These are phyloP conservation scores for Crambe crambe DNA, from an alignment of 37 sponge, comb jelly and placozoan species.

Conservation along the genomic window DNA sequence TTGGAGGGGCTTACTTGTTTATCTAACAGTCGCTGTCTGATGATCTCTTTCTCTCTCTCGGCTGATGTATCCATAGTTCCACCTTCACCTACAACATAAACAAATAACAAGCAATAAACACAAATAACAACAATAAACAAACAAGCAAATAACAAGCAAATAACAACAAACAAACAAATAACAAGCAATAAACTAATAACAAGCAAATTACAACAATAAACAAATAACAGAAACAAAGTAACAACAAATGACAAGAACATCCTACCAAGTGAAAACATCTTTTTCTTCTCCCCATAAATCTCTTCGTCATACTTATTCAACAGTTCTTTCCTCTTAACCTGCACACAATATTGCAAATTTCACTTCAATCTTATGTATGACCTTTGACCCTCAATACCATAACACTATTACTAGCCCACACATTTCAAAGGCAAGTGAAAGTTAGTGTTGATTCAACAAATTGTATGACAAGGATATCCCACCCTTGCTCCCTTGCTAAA, in stretches of 20 bases:
- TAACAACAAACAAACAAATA: too few relatives aligned
- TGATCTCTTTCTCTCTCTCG: slow-evolving; percentile 41
- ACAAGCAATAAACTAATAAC: too few relatives aligned
- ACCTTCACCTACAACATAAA: slow-evolving; percentile 29
- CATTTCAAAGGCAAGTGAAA: not conserved
- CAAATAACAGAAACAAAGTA: too few relatives aligned
- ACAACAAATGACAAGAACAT: too few relatives aligned
- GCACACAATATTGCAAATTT: too few relatives aligned
- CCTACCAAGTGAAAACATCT: slow-evolving; percentile 65
- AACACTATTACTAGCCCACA: not conserved
- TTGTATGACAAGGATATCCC: not conserved
- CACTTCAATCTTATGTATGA: too few relatives aligned
- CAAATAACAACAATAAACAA: too few relatives aligned
- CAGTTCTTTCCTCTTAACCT: slow-evolving; percentile 54
- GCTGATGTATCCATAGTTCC: slow-evolving; percentile 55
- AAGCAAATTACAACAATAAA: too few relatives aligned
- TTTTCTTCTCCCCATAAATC: slow-evolving; percentile 82
- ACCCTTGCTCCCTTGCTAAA: not conserved
- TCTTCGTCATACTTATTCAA: slow-evolving; percentile 94
- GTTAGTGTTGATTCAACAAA: slow-evolving; percentile 1
- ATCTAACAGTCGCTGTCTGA: slow-evolving; percentile 35
- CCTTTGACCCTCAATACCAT: not conserved
- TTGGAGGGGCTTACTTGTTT: slow-evolving; percentile 32
- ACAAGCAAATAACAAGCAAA: too few relatives aligned
- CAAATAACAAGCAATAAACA: too few relatives aligned